Base-by-base conservation (phyloP, 2,797 vertebrate species). In the Lacerta bilineata region DNA sequence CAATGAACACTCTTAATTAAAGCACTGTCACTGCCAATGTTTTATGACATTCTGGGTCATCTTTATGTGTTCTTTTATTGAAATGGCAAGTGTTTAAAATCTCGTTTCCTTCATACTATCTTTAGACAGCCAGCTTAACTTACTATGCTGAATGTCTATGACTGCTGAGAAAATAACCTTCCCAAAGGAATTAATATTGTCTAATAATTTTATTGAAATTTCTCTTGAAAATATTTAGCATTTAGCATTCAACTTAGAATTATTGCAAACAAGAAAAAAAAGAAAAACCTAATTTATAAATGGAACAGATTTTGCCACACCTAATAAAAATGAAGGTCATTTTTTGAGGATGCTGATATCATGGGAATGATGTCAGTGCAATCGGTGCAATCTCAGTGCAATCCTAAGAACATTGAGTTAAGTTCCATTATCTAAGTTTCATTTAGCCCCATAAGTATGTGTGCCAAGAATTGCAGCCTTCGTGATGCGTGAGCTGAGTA, bases 111-210 rank as follows among this genome's bases (percentile, higher is more conserved):
- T 80, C 50, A 55, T 55, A 25, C 83, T 72, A 69, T 80, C 72
- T 75, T 85, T 36, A 82, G 33, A 61, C 80, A 85, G 61, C 18
- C 36, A 43, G 29, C 84, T 84, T 82, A 87, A 50, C 75, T 9
- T 84, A 79, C 87, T 90, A 41, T 79, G 81, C 50, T 88, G 79
- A 81, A 92, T 89, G 61, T 69, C 81, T 46, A 69, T 76, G 92
- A 89, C 77, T 87, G 82, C 27, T 89, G 39, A 78, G 80, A 80
- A 68, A 92, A 89, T 18, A 64, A 77, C 88, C 85, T 90, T 80
- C 85, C 55, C 85, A 55, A 64, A 75, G 90, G 77, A 29, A 77
- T 59, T 80, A 87, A 79, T 87, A 74, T 1, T 1, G 77, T 72
- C 55, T 25, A 92, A 89, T 90, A 43, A 36, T 74, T 84, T 27